Base-by-base conservation (phyloP, 1,140 invertebrate genomes). In the Armadillidium nasatum region DNA sequence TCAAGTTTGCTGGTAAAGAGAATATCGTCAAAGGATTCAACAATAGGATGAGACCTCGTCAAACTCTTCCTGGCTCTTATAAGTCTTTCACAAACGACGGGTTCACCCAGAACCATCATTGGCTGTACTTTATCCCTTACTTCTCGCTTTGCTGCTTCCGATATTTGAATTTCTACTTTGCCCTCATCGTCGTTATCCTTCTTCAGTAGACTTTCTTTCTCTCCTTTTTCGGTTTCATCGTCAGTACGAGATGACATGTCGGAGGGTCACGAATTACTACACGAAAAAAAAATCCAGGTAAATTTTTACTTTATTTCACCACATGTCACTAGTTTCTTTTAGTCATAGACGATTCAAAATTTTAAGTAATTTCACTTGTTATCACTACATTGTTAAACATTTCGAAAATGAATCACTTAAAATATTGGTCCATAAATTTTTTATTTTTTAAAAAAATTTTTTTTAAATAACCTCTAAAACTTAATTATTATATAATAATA, bases 11-110 rank as follows among this genome's bases (percentile, higher is more conserved):
- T 68, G 0, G 13, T n/a, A 6, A 78, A 67, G 68, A 72, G 74
- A 13, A 72, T 68, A 43, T 78, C 76, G 67, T 74, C 76, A 33
- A 78, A 74, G 9, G 72, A 43, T 50, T 78, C 76, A 45, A 74
- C 76, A 13, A 78, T 69, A 10, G 67, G 33, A 2, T 78, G 70
- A 50, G 72, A 78, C 54, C 76, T 44, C 9, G 76, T 78, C 6
- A 78, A 60, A 67, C 73, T 74, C 50, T 78, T 78, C 69, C 76
- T 46, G 76, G 76, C 76, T 43, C 73, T 45, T 45, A 54, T 74
- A 19, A 78, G 76, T n/a, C 76, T 66, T 10, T 72, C 66, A 43
- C 76, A 78, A 33, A 78, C 44, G 50, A 60, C 50, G 7, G 50
- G 50, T 7, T 60, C 50, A 15, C 50, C 50, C 50, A 60, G 11